Base-by-base conservation (phyloP, 1,140 invertebrate genomes). In the Pinna nobilis region DNA sequence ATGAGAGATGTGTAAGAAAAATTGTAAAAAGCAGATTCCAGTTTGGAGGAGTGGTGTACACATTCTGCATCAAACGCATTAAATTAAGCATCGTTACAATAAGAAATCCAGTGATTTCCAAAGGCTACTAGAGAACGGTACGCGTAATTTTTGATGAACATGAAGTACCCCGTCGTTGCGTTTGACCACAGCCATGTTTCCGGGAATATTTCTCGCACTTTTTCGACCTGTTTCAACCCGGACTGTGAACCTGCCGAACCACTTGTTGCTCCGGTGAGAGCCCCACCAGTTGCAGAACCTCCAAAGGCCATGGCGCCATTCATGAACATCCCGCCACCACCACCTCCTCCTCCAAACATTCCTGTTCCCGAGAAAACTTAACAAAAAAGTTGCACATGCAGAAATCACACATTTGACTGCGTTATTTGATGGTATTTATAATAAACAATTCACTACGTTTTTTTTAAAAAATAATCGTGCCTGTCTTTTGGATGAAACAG, bases 101-200 rank as follows among this genome's bases (percentile, higher is more conserved):
- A 18, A 20, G 15, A 47, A 13, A 47, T 47, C 41, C 15, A 47
- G 1, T 4, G 15, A 4, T 18, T 13, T 20, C 1, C 15, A 2
- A 1, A 47, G 1, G 2, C 15, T 4, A 47, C 20, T 1, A 18
- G 41, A 2, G 41, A 35, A 49, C 41, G 20, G 20, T 1, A 2
- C 20, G 4, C 15, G 41, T 20, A 2, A 20, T 2, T 1, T 18
- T 2, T 4, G 41, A 47, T 47, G 1, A 18, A 20, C 1, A 51
- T 25, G 35, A 53, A 41, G 61, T 76, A 81, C 81, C 74, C 64
- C 30, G 33, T 63, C 20, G 67, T 60, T 32, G 35, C 30, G 49
- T 72, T 81, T 25, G 49, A 33, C 82, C 82, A 83, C 33, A 83
- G 71, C 74, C 75, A 82, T 1, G 77, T 81, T 65, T 82, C 81